phyloP scores from a whole-genome alignment of 35 echinoderm and acorn worm species.

The Diadema setosum region DNA sequence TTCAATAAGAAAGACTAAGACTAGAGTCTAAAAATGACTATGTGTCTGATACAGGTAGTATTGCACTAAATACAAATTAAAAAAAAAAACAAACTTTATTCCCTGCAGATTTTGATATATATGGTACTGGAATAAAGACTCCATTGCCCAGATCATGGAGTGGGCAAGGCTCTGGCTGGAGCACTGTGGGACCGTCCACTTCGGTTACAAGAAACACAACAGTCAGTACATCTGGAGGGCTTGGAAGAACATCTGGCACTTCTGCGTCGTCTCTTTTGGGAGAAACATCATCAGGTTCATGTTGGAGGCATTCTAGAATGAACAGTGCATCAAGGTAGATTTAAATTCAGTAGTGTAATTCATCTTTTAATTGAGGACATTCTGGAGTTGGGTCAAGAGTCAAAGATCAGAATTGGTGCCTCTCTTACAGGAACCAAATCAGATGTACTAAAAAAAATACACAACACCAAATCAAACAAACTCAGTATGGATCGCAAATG shows the following conservation, averaged over 20 bases:
- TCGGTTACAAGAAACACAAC: background rate
- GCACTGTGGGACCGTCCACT: background rate
- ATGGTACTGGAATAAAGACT: background rate
- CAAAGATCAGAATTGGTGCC: too few relatives aligned
- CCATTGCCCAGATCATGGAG: background rate
- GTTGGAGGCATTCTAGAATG: background rate
- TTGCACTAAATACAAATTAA: too few relatives aligned
- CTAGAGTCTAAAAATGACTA: background rate
- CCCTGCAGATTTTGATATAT: background rate
- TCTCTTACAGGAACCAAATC: background rate
- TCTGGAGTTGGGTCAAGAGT: too few relatives aligned
- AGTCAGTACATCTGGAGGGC: background rate
- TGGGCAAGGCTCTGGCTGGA: background rate
- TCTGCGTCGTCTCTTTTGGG: background rate
- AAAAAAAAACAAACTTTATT: too few relatives aligned
- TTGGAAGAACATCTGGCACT: background rate
- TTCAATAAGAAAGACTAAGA: background rate
- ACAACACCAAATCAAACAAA: background rate
- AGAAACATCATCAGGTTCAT: background rate
- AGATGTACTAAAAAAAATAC: background rate
- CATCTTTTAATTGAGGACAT: background rate
- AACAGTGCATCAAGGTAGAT: background rate
- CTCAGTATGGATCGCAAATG: background rate
- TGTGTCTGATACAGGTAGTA: background rate
- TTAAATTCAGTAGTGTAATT: background rate